Evolutionary conservation across 2,113 vertebrate species (phyloP), one percentile per base, ranked within the genome.

Genomic region (Oncorhynchus mykiss): DNA sequence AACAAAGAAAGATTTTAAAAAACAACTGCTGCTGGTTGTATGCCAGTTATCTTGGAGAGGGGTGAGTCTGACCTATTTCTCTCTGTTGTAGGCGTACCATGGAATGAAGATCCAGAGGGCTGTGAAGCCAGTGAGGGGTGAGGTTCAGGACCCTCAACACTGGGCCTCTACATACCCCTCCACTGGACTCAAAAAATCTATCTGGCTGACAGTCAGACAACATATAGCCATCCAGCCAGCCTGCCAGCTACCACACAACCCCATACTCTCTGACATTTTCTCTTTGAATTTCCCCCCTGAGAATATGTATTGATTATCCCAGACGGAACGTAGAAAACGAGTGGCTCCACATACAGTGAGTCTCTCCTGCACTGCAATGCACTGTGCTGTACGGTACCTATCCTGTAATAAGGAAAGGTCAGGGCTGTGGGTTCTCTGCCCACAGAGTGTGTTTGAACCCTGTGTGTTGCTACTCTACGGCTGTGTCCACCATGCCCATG

Each of bases 391-490:
- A 54, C 14, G 4, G 14, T 80, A 86, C 76, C 80, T 80, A 81
- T 67, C 69, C 82, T 78, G 83, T 79, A 80, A 80, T 80, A 84
- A 87, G 87, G 86, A 88, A 87, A 86, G 81, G 84, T 80, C 78
- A 76, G 80, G 81, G 83, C 74, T 83, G 81, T 78, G 80, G 80
- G 84, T 76, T 80, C 79, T 80, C 80, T 85, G 73, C 84, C 82
- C 79, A 69, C 24, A 48, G 34, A 84, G 84, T 75, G 67, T 79
- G 76, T 78, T 62, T 70, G 75, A 75, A 75, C 75, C 86, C 70
- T 2, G 25, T 0, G 11, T 59, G 71, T 73, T 71, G 39, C 76
- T 78, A 72, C 86, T 82, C 79, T 78, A 71, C 77, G 74, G 84
- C 78, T 78, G 75, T 86, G 84, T 85, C 79, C 80, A 84, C 86